Evolutionary conservation across 2,113 vertebrate species (phyloP).

Genomic region (Hippoglossus stenolepis): DNA sequence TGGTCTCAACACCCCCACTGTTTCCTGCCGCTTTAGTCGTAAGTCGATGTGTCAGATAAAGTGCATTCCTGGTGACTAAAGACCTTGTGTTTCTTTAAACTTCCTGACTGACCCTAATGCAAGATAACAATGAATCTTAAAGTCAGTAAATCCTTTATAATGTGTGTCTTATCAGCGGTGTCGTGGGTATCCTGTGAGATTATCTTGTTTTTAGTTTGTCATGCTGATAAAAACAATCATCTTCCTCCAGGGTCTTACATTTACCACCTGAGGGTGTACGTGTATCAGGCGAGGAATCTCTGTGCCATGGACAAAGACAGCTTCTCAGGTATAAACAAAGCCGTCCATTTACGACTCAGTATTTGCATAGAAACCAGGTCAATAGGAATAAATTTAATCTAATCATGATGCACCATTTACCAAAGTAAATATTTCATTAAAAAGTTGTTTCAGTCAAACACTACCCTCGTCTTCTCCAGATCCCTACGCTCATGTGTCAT

Average conservation of each 20-base stretch:
- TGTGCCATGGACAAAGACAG: conserved; percentile 97
- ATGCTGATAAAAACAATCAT: conserved; percentile 13
- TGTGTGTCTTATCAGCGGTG: background rate
- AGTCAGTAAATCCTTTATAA: background rate
- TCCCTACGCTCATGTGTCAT: conserved; percentile 95
- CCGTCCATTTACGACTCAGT: background rate
- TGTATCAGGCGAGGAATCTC: conserved; percentile 95
- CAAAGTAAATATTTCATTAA: background rate
- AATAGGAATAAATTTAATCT: background rate
- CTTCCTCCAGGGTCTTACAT: conserved; percentile 83
- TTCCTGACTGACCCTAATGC: conserved; percentile 41
- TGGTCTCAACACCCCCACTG: conserved; percentile 94
- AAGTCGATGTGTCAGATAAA: conserved; percentile 75
- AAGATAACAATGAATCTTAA: conserved; percentile 15
- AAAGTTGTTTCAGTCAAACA: background rate
- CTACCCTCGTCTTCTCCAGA: conserved; percentile 79
- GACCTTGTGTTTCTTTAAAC: conserved; percentile 2
- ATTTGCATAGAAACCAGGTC: background rate
- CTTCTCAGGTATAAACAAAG: conserved; percentile 90
- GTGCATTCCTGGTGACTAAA: conserved; percentile 49
- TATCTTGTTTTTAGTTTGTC: conserved; percentile 6
- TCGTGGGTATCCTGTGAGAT: background rate
- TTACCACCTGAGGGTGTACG: conserved; percentile 95
- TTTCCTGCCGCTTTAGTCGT: conserved; percentile 95
- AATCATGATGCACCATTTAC: background rate